Evolutionary conservation across 92 coral and sea anemone species (phyloP).

Genomic region (Bergia sp.): DNA sequence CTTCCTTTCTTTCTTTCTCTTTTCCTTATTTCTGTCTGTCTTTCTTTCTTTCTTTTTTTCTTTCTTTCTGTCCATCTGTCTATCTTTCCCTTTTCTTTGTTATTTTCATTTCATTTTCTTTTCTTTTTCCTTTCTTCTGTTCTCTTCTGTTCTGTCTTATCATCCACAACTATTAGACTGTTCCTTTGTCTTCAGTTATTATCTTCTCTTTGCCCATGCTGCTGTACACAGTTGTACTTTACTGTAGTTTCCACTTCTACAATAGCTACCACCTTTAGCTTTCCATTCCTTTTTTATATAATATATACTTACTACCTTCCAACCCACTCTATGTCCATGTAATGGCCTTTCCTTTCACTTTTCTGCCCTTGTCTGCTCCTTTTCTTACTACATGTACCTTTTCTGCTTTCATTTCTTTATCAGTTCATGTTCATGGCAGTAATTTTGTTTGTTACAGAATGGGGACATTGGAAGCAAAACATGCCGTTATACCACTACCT

Average conservation of each 20-base stretch:
- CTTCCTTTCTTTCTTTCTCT: background rate
- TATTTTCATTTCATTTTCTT: background rate
- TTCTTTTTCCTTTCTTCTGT: background rate
- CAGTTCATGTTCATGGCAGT: too few species aligned
- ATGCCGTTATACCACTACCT: slow-evolving; percentile 60
- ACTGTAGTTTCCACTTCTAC: background rate
- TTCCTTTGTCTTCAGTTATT: background rate
- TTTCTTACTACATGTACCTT: too few species aligned
- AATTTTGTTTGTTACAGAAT: background rate
- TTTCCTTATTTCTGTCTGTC: background rate
- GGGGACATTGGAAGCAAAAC: slow-evolving; percentile 57
- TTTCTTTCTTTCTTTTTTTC: background rate
- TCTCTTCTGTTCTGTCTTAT: background rate
- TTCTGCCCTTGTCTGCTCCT: too few species aligned
- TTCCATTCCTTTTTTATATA: too few species aligned
- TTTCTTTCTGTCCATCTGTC: background rate
- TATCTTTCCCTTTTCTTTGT: background rate
- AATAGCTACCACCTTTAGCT: background rate
- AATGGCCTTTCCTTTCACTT: too few species aligned
- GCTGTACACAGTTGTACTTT: background rate
- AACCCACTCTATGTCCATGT: too few species aligned
- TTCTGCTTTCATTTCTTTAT: background rate
- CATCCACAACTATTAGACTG: background rate
- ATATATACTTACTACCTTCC: too few species aligned
- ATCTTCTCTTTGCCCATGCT: background rate